Base-by-base conservation (phyloP, 2,113 vertebrate species). In the Junco hyemalis region DNA sequence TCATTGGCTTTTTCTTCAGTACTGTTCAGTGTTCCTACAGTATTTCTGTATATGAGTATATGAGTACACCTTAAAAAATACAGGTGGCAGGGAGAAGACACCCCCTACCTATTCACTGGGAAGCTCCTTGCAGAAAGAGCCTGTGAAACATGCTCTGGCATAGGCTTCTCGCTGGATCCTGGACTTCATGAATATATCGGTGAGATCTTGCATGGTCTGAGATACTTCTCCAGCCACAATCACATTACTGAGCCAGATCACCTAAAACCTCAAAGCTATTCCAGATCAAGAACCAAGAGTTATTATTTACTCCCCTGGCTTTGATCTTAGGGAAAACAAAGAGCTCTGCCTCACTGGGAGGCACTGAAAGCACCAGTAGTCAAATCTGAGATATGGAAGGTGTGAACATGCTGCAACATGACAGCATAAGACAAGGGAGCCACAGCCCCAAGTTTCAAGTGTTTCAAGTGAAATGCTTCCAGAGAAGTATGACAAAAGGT, bases 391-490 rank as follows among this genome's bases (percentile, higher is more conserved):
- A 45, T 79, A 36, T 2, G 6, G 36, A 88, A 80, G 11, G 54
- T 0, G 1, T 33, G 17, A 93, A 76, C 24, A 10, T 20, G 50
- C 36, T 78, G 35, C 1, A 5, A 42, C 0, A 1, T 9, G 35
- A 81, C 23, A 73, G 15, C 1, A 0, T 12, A 40, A 47, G 29
- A 59, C 38, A 82, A 65, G 17, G 14, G 2, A 93, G 23, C 29
- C 81, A 50, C 1, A 7, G 48, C 2, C 26, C 7, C 36, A 84
- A 2, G 33, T 73, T 78, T 63, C 64, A 90, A 35, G 9, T 33
- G 31, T 48, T 8, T 54, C 40, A 47, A 47, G 70, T 54, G 21
- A 24, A 47, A 56, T 4, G 9, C 56, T 31, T 77, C 5, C 1
- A 70, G 60, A 65, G 56, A 63, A 83, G 36, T 24, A 63, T 23